These are phyloP conservation scores for Poecilia velifera DNA, from an alignment of 2,797 vertebrate species.

Conservation along the genomic window DNA sequence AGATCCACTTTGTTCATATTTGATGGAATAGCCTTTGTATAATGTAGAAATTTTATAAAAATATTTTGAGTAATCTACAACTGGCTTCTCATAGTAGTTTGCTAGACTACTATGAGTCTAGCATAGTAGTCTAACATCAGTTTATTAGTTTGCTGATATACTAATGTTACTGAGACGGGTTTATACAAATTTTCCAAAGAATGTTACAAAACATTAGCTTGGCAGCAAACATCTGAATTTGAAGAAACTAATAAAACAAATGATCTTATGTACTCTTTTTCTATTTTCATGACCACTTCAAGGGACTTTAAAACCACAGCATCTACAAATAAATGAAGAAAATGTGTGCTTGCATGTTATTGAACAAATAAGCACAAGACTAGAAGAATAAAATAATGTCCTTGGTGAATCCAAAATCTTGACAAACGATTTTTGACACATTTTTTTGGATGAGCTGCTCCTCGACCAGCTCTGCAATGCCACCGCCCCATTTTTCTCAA, in stretches of 20 bases:
- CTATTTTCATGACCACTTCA: too few relatives aligned
- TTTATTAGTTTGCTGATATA: neutral
- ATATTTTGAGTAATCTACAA: neutral
- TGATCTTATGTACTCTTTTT: neutral
- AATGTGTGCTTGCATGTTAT: too few relatives aligned
- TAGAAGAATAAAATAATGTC: too few relatives aligned
- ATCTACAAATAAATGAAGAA: too few relatives aligned
- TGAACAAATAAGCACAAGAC: too few relatives aligned
- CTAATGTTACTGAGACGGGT: neutral
- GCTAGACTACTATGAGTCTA: neutral
- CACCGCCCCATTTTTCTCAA: too few relatives aligned
- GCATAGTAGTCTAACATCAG: too few relatives aligned
- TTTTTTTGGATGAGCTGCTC: too few relatives aligned
- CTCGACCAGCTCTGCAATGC: too few relatives aligned
- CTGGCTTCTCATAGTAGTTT: neutral
- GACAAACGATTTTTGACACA: too few relatives aligned
- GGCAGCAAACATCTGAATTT: neutral
- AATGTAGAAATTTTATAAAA: neutral
- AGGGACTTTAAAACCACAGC: too few relatives aligned
- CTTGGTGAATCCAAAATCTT: too few relatives aligned
- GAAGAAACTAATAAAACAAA: neutral
- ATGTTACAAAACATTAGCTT: neutral
- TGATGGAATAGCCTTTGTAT: neutral
- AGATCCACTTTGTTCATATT: neutral
- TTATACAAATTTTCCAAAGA: neutral